phyloP scores from a whole-genome alignment of 2,113 vertebrate genomes.

The Panthera uncia region DNA sequence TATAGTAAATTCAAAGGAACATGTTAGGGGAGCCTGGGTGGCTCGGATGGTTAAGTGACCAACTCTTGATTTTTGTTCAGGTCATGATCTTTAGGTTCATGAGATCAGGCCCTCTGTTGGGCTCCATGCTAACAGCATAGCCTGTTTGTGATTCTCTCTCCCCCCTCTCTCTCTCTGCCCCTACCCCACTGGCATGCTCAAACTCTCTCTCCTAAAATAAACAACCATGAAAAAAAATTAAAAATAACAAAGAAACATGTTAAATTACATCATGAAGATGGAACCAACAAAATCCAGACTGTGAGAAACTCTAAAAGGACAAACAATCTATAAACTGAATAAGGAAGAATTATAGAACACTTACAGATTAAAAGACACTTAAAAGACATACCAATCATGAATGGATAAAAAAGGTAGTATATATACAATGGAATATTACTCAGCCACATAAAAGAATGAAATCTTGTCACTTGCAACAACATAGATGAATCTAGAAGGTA shows the following conservation, averaged over 20 bases:
- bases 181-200: too few relatives aligned
- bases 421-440: not conserved
- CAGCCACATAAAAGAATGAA: not conserved
- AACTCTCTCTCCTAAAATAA: too few relatives aligned
- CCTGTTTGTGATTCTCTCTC: too few relatives aligned
- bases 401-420: not conserved
- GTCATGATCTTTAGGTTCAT: too few relatives aligned
- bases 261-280: not conserved
- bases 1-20: not conserved
- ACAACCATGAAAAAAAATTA: too few relatives aligned
- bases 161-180: too few relatives aligned
- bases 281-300: conserved; percentile 23
- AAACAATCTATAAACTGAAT: not conserved
- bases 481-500: not conserved
- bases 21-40: not conserved
- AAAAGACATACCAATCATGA: not conserved
- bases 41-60: too few relatives aligned
- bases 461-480: not conserved
- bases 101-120: too few relatives aligned
- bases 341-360: not conserved
- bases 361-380: not conserved
- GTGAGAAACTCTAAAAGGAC: conserved; percentile 6
- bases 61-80: too few relatives aligned
- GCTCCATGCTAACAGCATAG: too few relatives aligned
- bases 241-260: not conserved